Conservation (phyloP, 2,888 invertebrate genomes). For the Drosophila longiperda region DNA sequence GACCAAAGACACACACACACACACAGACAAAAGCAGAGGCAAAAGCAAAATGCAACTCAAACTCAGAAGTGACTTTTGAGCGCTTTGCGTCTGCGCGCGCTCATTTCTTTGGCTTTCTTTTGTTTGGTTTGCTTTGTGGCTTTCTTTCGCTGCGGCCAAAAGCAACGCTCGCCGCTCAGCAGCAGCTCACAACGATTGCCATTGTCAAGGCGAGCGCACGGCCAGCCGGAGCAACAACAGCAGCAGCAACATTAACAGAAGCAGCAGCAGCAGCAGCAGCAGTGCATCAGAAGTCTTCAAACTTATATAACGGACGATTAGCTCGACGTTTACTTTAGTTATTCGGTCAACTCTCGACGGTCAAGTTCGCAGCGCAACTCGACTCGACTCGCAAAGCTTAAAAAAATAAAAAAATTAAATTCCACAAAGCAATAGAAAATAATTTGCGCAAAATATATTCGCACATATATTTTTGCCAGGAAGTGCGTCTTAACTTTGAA, state of each 20-base stretch:
- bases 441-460: conserved; percentile 24
- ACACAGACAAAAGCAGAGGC: conserved; percentile 17
- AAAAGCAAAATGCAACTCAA: conserved; percentile 43
- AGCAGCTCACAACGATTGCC: conserved; percentile 80
- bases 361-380: conserved; percentile 83
- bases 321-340: conserved; percentile 84
- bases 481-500: conserved; percentile 55
- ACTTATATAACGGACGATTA: conserved; percentile 85
- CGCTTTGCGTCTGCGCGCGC: conserved; percentile 56
- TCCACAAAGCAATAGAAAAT: neutral
- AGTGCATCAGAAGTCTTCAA: conserved; percentile 81
- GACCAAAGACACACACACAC: conserved; percentile 9
- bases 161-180: conserved; percentile 59
- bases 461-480: conserved; percentile 48
- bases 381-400: conserved; percentile 31
- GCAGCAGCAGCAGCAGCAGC: conserved; percentile 46
- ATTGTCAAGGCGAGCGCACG: conserved; percentile 84
- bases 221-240: conserved; percentile 63
- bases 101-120: conserved; percentile 77
- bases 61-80: conserved; percentile 59
- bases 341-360: conserved; percentile 85
- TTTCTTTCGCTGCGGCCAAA: conserved; percentile 69
- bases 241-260: conserved; percentile 22
- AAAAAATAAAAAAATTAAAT: conserved; percentile 10
- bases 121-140: conserved; percentile 67